phyloP scores from a whole-genome alignment of 2,113 vertebrate species.

The Pterophyllum scalare region DNA sequence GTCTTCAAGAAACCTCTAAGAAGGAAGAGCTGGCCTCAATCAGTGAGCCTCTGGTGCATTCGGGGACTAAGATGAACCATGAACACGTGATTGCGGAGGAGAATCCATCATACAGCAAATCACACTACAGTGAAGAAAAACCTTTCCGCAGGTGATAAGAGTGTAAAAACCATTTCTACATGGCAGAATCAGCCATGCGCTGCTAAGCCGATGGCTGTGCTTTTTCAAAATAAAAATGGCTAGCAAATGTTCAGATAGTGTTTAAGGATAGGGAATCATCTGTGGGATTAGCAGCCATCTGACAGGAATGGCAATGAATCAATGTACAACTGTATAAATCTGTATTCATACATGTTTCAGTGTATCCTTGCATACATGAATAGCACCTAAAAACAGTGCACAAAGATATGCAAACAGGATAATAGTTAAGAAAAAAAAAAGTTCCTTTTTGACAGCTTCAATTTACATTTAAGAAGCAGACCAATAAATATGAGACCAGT shows the following conservation, averaged over 20 bases:
- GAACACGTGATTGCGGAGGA: constrained; percentile 24
- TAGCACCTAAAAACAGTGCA: neutral
- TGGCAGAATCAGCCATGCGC: constrained; percentile 30
- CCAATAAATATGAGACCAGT: constrained; percentile 23
- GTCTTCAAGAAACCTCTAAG: constrained; percentile 36
- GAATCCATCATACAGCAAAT: constrained; percentile 51
- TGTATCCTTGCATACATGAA: neutral
- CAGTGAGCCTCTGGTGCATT: constrained; percentile 27
- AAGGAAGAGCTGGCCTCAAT: constrained; percentile 33
- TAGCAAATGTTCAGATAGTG: constrained; percentile 43
- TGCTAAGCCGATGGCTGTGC: constrained; percentile 36
- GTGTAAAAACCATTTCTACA: constrained; percentile 41
- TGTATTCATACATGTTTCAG: constrained; percentile 14
- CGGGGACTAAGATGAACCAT: constrained; percentile 39
- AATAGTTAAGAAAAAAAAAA: neutral
- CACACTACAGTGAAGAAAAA: constrained; percentile 45
- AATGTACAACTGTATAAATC: constrained; percentile 7
- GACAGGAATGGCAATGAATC: constrained; percentile 34
- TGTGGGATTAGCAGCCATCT: constrained; percentile 33
- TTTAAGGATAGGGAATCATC: constrained; percentile 42
- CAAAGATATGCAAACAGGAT: neutral
- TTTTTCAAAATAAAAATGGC: constrained; percentile 50
- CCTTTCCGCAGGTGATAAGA: constrained; percentile 34
- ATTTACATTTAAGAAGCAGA: constrained; percentile 20
- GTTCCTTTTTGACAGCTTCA: neutral